phyloP scores from a whole-genome alignment of 2,888 invertebrate genomes.

The Habrosyne pyritoides region DNA sequence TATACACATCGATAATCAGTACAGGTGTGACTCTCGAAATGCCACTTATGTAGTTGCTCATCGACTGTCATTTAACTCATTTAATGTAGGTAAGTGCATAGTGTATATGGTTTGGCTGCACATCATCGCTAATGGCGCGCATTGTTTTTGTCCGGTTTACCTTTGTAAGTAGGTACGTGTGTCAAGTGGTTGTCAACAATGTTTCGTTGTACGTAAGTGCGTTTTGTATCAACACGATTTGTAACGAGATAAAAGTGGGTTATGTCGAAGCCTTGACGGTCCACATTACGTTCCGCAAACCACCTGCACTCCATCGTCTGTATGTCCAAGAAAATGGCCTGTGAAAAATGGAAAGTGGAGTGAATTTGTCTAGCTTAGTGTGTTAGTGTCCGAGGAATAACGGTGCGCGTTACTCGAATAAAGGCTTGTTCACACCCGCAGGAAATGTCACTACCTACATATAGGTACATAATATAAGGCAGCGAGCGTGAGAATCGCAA shows the following conservation, averaged over 20 bases:
- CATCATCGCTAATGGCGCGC: conserved; percentile 23
- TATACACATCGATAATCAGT: conserved; percentile 19
- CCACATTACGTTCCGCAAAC: conserved; percentile 69
- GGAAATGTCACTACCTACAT: conserved; percentile 54
- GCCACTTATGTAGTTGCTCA: background rate
- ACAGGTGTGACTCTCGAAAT: conserved; percentile 18
- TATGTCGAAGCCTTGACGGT: conserved; percentile 58
- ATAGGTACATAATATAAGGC: conserved; percentile 39
- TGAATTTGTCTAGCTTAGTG: conserved; percentile 75
- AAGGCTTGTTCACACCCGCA: conserved; percentile 46
- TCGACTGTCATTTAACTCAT: conserved; percentile 5
- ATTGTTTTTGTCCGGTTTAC: conserved; percentile 30
- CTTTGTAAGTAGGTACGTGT: conserved; percentile 36
- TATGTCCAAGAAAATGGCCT: conserved; percentile 69
- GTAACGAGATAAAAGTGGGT: conserved; percentile 65
- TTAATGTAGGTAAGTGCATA: conserved; percentile 3
- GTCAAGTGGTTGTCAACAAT: conserved; percentile 34
- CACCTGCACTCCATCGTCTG: conserved; percentile 62
- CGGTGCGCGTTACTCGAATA: conserved; percentile 59
- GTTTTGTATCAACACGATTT: conserved; percentile 55
- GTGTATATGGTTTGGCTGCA: conserved; percentile 10
- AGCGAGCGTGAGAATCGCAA: conserved; percentile 63
- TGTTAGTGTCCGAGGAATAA: conserved; percentile 67
- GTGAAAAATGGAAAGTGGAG: conserved; percentile 82
- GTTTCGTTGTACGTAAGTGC: conserved; percentile 36